Conservation (phyloP, 1,140 invertebrate species). For the Medauroidea extradentata region DNA sequence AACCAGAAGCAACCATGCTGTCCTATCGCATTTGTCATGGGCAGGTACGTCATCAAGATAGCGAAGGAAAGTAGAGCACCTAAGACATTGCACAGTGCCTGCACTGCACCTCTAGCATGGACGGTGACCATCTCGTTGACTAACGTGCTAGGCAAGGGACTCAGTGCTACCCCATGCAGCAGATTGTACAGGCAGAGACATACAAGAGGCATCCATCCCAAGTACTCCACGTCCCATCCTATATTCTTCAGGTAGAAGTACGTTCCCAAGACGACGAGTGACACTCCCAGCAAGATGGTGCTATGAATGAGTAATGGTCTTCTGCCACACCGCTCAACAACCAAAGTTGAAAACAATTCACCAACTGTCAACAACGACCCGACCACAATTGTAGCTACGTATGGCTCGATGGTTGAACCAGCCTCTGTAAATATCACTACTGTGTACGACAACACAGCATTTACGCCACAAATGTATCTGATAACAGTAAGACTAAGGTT, state of each 20-base stretch:
- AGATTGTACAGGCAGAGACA: conserved; percentile 53
- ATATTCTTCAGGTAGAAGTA: conserved; percentile 43
- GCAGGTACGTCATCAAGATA: conserved; percentile 51
- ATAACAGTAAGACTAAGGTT: conserved; percentile 41
- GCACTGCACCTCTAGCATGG: conserved; percentile 73
- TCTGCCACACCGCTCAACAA: conserved; percentile 59
- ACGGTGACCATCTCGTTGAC: conserved; percentile 63
- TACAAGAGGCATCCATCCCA: conserved; percentile 49
- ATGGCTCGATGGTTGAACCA: conserved; percentile 43
- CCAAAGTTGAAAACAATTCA: conserved; percentile 43
- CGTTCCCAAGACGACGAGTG: conserved; percentile 38
- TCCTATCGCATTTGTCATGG: conserved; percentile 44
- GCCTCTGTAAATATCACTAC: conserved; percentile 53
- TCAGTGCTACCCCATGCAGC: conserved; percentile 45
- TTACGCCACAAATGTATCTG: conserved; percentile 44
- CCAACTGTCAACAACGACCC: conserved; percentile 43
- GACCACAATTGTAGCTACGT: conserved; percentile 50
- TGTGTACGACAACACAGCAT: conserved; percentile 47
- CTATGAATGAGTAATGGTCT: conserved; percentile 52
- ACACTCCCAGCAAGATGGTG: conserved; percentile 41
- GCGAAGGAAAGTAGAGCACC: conserved; percentile 53
- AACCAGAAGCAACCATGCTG: conserved; percentile 53
- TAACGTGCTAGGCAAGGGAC: conserved; percentile 54
- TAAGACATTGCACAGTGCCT: conserved; percentile 65
- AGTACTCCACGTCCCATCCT: conserved; percentile 30